phyloP scores from a whole-genome alignment of 2,113 vertebrate genomes.

The Dicentrarchus labrax region DNA sequence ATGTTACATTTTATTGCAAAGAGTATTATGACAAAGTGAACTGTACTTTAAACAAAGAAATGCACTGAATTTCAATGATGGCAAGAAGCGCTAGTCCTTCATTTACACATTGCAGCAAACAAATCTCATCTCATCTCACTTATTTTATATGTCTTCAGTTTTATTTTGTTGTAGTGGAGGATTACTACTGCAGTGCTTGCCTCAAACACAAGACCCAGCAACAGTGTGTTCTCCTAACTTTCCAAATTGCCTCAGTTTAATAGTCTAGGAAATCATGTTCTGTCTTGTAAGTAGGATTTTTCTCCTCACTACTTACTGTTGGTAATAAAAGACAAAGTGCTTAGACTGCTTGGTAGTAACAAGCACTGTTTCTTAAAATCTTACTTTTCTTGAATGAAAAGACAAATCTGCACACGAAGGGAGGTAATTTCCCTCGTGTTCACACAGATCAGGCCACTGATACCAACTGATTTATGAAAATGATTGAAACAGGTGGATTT shows the following conservation, averaged over 20 bases:
- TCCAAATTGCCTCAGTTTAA: slow-evolving; percentile 33
- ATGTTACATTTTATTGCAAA: neutral
- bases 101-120: neutral
- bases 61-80: neutral
- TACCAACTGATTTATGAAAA: slow-evolving; percentile 33
- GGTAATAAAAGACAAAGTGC: slow-evolving; percentile 21
- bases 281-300: slow-evolving; percentile 31
- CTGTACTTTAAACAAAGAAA: neutral
- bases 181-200: neutral
- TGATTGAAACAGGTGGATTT: slow-evolving; percentile 27
- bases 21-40: neutral
- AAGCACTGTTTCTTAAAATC: slow-evolving; percentile 35
- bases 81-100: neutral
- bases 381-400: slow-evolving; percentile 30
- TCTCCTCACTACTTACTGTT: neutral
- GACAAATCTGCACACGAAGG: slow-evolving; percentile 31
- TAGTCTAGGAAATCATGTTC: slow-evolving; percentile 33
- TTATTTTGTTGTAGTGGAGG: slow-evolving; percentile 25
- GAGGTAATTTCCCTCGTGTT: slow-evolving; percentile 51
- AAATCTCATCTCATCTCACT: too few species aligned
- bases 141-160: neutral
- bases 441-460: slow-evolving; percentile 30
- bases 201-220: slow-evolving; percentile 4
- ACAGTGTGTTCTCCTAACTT: slow-evolving; percentile 22
- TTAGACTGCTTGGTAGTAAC: slow-evolving; percentile 12